phyloP scores from a whole-genome alignment of 2,113 vertebrate species.

The Platichthys stellatus region DNA sequence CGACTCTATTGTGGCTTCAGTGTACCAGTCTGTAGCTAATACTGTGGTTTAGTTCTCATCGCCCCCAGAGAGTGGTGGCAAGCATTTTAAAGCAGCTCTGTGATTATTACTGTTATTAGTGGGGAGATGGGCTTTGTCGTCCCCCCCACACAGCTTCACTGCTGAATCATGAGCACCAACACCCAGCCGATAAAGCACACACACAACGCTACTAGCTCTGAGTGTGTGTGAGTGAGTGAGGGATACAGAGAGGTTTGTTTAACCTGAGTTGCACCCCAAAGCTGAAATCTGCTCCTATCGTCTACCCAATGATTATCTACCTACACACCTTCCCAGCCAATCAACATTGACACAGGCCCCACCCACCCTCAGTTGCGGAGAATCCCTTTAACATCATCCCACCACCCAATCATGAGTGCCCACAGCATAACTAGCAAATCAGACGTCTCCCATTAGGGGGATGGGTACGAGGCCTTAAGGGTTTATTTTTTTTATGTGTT shows the following conservation, averaged over 20 bases:
- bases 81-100: conserved; percentile 28
- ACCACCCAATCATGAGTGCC: conserved; percentile 48
- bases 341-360: conserved; percentile 40
- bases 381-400: conserved; percentile 40
- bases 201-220: conserved; percentile 8
- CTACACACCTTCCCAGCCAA: conserved; percentile 63
- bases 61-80: conserved; percentile 16
- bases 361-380: conserved; percentile 40
- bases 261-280: conserved; percentile 66
- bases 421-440: conserved; percentile 41
- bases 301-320: conserved; percentile 73
- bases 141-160: conserved; percentile 23
- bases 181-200: conserved; percentile 41
- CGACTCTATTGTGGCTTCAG: conserved; percentile 1
- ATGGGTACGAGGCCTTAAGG: neutral
- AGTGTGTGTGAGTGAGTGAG: conserved; percentile 4
- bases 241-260: conserved; percentile 37
- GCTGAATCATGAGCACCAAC: conserved; percentile 50
- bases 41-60: conserved; percentile 40
- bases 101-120: conserved; percentile 72
- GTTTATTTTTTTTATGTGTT: conserved; percentile 24
- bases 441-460: conserved; percentile 23
- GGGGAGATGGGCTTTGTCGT: conserved; percentile 39
- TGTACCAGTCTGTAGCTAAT: conserved; percentile 18
- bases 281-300: conserved; percentile 64